Evolutionary conservation across 1,140 invertebrate species (phyloP).

Genomic region (Probaryconus sp.): DNA sequence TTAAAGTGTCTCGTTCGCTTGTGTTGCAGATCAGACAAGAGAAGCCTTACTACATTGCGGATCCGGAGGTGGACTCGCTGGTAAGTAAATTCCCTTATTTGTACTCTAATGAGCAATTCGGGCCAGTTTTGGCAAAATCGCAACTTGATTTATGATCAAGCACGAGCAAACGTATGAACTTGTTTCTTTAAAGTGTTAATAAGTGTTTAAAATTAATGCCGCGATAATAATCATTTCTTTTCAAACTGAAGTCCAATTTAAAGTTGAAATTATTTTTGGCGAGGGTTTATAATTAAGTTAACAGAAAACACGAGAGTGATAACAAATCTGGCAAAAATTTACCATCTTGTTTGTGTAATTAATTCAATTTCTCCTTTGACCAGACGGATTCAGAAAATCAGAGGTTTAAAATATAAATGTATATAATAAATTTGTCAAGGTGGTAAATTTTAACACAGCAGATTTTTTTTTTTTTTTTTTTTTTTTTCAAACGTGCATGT

Average conservation of each 20-base stretch:
- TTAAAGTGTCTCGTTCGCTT: conserved; percentile 74
- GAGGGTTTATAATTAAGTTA: too few species aligned
- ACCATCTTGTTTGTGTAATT: too few species aligned
- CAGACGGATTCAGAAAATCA: too few species aligned
- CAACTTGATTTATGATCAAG: conserved; percentile 38
- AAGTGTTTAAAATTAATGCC: conserved; percentile 27
- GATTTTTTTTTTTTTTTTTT: not conserved
- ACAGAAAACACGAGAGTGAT: too few species aligned
- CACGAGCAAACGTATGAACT: not conserved
- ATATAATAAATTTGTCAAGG: too few species aligned
- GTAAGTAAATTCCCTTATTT: conserved; percentile 84
- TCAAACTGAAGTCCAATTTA: too few species aligned
- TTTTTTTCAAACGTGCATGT: not conserved
- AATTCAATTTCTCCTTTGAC: too few species aligned
- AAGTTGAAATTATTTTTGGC: too few species aligned
- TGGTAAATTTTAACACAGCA: too few species aligned
- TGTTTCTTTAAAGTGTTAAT: conserved; percentile 5
- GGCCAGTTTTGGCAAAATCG: conserved; percentile 48
- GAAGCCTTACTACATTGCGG: conserved; percentile 98
- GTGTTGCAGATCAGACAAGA: conserved; percentile 96
- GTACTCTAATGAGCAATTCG: conserved; percentile 55
- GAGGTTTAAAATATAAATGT: too few species aligned
- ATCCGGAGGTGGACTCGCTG: conserved; percentile 98
- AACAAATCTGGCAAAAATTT: too few species aligned
- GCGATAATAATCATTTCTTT: too few species aligned